Evolutionary conservation across 2,888 invertebrate genomes (phyloP), one percentile per base, ranked within the genome.

Genomic region (Encarsia formosa): DNA sequence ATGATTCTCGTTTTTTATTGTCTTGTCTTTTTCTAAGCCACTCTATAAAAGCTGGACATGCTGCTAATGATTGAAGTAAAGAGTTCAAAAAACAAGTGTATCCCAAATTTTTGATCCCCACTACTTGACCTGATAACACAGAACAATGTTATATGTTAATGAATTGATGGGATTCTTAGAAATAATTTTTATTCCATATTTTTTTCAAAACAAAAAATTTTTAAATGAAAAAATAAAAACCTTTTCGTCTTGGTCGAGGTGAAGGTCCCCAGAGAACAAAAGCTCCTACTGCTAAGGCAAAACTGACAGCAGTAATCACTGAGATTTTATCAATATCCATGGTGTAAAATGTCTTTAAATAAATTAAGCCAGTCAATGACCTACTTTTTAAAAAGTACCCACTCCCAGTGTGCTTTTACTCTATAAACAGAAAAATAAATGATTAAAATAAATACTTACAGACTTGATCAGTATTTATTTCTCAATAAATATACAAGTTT

Each of bases 41-140:
- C 13, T 82, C 81, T 52, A 88, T 82, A 67, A 95, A 89, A 55
- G 83, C 83, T 31, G 91, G 87, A 71, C 91, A 91, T 4, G 93
- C 88, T 20, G 94, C 91, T 60, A 95, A 76, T 2, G 92, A 89
- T 77, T 96, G 96, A 22, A 96, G 78, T 40, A 95, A 77, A 0
- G 94, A 89, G 76, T 96, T 96, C 48, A 96, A 77, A 71, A 95
- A 96, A 74, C 96, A 96, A 1, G 94, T 93, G 62, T 90, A 86
- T 35, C 95, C 95, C 58, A 94, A 80, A 77, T 96, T 96, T 61
- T 88, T 87, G 31, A 96, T 79, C 8, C 95, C 96, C 22, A 88
- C 84, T 47, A 91, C 81, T 70, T 88, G 84, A 19, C 90, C 91
- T 63, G n/a, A 83, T 39, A 59, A 58, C 5, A 32, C 3, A 13